A percentile compares a stretch with the other conserved stretches of the same genome.
phyloP scores from a whole-genome alignment of 2,113 vertebrate genomes.

The Chloroceryle aenea region DNA sequence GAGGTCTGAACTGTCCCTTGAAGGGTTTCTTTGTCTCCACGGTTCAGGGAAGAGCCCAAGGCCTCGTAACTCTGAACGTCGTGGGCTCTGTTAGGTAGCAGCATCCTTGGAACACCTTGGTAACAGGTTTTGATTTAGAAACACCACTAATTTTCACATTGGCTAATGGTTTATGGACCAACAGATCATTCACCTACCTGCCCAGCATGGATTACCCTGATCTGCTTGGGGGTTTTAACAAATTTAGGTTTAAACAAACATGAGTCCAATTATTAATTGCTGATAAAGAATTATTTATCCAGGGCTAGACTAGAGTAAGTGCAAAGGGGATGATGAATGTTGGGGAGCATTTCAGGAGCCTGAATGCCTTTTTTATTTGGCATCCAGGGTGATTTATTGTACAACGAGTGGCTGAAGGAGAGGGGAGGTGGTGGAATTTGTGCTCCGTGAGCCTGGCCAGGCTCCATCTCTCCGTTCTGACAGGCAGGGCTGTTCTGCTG shows the following conservation, averaged over 20 bases:
- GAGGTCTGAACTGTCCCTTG: neutral
- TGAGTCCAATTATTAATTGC: neutral
- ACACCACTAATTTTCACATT: neutral
- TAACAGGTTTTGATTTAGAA: neutral
- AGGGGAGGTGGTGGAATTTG: neutral
- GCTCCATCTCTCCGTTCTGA: neutral
- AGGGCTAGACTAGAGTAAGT: neutral
- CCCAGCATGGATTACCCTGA: neutral
- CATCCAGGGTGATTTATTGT: neutral
- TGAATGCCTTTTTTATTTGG: neutral
- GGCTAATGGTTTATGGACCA: neutral
- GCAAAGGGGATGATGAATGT: neutral
- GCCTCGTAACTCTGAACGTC: neutral
- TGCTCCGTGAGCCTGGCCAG: neutral
- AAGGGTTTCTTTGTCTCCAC: neutral
- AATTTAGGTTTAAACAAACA: neutral
- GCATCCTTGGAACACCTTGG: neutral
- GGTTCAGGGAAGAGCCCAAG: neutral
- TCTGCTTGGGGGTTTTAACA: neutral
- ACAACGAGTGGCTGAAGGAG: neutral
- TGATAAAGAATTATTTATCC: neutral
- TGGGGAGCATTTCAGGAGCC: neutral
- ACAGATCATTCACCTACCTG: neutral
- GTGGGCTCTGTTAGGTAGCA: neutral
- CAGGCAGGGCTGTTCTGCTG: neutral